Evolutionary conservation across 2,797 vertebrate species (phyloP).

Genomic region (Oreochromis grahami): DNA sequence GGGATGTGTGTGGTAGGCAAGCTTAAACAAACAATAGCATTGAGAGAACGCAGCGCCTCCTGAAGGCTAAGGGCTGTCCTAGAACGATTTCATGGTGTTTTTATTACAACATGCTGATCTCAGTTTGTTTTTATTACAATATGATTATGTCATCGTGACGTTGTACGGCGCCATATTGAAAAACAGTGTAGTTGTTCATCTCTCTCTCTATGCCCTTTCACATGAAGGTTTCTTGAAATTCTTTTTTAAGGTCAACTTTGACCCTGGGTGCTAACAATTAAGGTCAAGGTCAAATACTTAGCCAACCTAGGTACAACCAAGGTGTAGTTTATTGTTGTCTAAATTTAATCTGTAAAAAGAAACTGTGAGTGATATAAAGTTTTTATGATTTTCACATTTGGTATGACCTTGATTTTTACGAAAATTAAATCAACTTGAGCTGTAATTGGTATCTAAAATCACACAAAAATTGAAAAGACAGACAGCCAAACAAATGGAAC

Average conservation of each 20-base stretch:
- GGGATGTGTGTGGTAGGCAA: neutral
- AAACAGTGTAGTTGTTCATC: neutral
- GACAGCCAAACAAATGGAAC: neutral
- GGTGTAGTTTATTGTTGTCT: neutral
- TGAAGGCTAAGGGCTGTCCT: neutral
- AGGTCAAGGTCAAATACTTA: neutral
- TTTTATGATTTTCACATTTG: neutral
- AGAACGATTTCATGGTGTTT: accelerated
- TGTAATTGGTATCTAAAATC: neutral
- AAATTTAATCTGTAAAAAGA: neutral
- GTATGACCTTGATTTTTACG: neutral
- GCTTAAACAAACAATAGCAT: neutral
- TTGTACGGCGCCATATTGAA: neutral
- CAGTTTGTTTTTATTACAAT: neutral
- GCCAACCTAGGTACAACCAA: neutral
- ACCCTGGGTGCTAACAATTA: neutral
- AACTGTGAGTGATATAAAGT: neutral
- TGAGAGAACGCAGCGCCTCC: neutral
- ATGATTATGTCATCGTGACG: accelerated
- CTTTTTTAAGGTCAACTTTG: neutral
- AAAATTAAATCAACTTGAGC: neutral
- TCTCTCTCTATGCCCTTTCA: neutral
- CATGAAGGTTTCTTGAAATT: neutral
- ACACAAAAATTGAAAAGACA: neutral
- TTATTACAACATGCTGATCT: neutral